Conservation (phyloP, 2,797 vertebrate species). For the Hydrolagus colliei region DNA sequence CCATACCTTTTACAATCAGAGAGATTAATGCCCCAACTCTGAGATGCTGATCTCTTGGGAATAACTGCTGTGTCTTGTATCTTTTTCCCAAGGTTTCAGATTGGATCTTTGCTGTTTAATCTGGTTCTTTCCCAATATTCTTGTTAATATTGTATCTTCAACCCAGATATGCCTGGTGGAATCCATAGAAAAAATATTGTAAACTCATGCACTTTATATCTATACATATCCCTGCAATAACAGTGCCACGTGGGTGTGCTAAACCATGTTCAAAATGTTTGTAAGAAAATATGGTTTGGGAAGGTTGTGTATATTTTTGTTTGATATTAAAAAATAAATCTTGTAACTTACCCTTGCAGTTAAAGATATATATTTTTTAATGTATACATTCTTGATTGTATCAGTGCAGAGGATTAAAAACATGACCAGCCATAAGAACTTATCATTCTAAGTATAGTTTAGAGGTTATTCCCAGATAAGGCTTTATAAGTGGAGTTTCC, state of each 20-base stretch:
- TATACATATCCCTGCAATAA: not conserved
- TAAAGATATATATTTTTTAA: not conserved
- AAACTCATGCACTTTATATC: conserved; percentile 21
- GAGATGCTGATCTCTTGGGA: too few relatives aligned
- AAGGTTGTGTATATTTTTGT: conserved; percentile 26
- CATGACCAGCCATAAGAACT: not conserved
- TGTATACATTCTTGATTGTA: not conserved
- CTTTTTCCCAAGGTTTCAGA: too few relatives aligned
- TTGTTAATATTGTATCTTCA: too few relatives aligned
- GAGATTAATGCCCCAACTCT: too few relatives aligned
- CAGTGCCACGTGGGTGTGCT: conserved; percentile 3
- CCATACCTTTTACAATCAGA: too few relatives aligned
- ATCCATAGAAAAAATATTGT: conserved; percentile 1
- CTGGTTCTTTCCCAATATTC: too few relatives aligned
- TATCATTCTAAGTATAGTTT: not conserved
- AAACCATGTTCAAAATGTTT: conserved; percentile 8
- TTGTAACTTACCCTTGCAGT: not conserved
- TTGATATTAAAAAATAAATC: conserved; percentile 23
- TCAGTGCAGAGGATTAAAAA: too few relatives aligned
- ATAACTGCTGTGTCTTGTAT: too few relatives aligned
- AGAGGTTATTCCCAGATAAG: not conserved
- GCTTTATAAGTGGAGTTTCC: too few relatives aligned
- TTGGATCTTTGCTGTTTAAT: too few relatives aligned
- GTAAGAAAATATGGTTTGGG: conserved; percentile 12
- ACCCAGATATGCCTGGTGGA: not conserved